These are phyloP conservation scores for Chaetodon trifascialis DNA, from an alignment of 2,113 vertebrate genomes.

Conservation along the genomic window DNA sequence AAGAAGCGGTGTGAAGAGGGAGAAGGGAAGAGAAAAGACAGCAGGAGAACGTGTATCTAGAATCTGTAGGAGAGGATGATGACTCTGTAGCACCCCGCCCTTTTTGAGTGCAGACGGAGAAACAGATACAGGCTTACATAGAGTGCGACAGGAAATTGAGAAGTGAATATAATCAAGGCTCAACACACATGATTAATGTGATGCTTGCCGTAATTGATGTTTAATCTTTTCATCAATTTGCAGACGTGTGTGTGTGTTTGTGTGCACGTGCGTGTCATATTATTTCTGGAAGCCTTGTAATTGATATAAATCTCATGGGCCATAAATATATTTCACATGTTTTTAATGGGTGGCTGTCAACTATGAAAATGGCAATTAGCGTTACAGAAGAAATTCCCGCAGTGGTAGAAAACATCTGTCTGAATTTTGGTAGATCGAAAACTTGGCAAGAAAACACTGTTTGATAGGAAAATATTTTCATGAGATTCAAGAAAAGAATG, in stretches of 20 bases:
- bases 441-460: background rate
- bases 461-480: background rate
- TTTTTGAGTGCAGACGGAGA: background rate
- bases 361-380: too few relatives aligned
- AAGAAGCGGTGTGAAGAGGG: background rate
- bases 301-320: background rate
- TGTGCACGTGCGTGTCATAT: background rate
- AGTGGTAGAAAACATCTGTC: background rate
- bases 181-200: slow-evolving; percentile 12
- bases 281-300: background rate
- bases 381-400: background rate
- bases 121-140: background rate
- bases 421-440: background rate
- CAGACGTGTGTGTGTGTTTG: background rate
- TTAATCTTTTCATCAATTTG: background rate
- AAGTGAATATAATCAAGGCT: background rate
- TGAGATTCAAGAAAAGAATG: background rate
- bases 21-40: background rate
- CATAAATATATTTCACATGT: background rate
- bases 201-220: background rate
- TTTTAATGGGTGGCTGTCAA: too few relatives aligned
- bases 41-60: background rate
- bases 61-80: background rate
- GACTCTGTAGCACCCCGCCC: background rate
- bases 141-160: background rate